Conservation (phyloP, 1,140 invertebrate species). For the Oryctes rhinoceros region DNA sequence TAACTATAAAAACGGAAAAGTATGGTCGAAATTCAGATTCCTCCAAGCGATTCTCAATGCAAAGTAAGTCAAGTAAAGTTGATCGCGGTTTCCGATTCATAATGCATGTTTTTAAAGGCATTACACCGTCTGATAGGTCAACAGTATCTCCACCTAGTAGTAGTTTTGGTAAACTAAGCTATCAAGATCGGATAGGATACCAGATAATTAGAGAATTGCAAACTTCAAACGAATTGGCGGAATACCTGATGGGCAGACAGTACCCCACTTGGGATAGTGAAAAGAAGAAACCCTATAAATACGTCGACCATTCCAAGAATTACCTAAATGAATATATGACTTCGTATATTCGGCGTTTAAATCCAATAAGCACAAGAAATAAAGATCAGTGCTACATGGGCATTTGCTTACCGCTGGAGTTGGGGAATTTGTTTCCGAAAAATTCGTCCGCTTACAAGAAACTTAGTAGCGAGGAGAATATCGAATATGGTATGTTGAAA, state of each 20-base stretch:
- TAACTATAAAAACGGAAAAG: conserved; percentile 57
- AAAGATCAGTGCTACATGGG: conserved; percentile 74
- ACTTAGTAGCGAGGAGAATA: not conserved
- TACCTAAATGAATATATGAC: conserved; percentile 23
- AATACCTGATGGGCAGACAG: conserved; percentile 37
- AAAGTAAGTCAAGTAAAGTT: conserved; percentile 60
- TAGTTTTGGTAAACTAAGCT: conserved; percentile 68
- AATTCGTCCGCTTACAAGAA: conserved; percentile 48
- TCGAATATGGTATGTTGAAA: not conserved
- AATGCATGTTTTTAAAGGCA: conserved; percentile 41
- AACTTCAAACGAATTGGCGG: conserved; percentile 37
- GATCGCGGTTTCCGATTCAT: not conserved
- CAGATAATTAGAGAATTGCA: conserved; percentile 76
- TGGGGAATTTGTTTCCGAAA: conserved; percentile 75
- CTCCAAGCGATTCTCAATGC: conserved; percentile 64
- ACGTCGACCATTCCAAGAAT: conserved; percentile 35
- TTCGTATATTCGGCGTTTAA: not conserved
- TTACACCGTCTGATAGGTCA: conserved; percentile 51
- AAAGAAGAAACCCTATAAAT: conserved; percentile 31
- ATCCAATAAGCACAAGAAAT: conserved; percentile 45
- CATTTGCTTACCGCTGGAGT: conserved; percentile 77
- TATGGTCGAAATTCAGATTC: conserved; percentile 60
- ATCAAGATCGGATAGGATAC: conserved; percentile 81
- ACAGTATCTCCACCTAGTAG: conserved; percentile 59
- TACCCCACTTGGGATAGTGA: conserved; percentile 36